A percentile compares a stretch with the other conserved stretches of the same genome.
Evolutionary conservation across 2,888 invertebrate genomes (phyloP).

Genomic region (Zygaena filipendulae): DNA sequence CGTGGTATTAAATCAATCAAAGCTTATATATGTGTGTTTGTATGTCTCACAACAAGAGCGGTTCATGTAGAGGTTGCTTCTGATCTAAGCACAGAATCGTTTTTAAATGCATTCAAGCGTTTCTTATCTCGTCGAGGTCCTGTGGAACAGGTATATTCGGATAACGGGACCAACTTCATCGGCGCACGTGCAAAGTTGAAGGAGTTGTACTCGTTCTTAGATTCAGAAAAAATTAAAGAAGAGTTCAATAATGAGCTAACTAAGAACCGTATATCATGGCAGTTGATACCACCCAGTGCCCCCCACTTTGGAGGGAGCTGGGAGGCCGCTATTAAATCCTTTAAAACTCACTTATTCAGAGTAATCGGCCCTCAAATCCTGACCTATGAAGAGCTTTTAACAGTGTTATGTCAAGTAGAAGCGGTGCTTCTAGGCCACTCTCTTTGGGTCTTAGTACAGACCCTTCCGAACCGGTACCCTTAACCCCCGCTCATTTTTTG

Average conservation of each 20-base stretch:
- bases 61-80: constrained; percentile 13
- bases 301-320: constrained; percentile 6
- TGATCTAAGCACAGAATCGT: constrained; percentile 11
- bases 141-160: constrained; percentile 7
- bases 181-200: constrained; percentile 7
- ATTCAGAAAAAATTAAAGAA: constrained; percentile 2
- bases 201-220: constrained; percentile 6
- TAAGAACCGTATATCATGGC: constrained; percentile 8
- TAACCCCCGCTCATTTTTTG: constrained; percentile 8
- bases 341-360: constrained; percentile 7
- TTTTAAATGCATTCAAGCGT: constrained; percentile 13
- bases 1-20: constrained; percentile 1
- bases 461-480: constrained; percentile 4
- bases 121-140: constrained; percentile 16
- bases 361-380: constrained; percentile 8
- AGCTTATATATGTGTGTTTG: no score
- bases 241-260: no score
- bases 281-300: constrained; percentile 3
- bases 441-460: constrained; percentile 4
- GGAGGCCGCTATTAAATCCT: constrained; percentile 6
- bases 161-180: constrained; percentile 13
- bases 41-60: constrained; percentile 10
- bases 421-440: constrained; percentile 2
- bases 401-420: constrained; percentile 11
- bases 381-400: constrained; percentile 9